Evolutionary conservation across 2,888 invertebrate species (phyloP).

Genomic region (Exephanes ischioxanthus): DNA sequence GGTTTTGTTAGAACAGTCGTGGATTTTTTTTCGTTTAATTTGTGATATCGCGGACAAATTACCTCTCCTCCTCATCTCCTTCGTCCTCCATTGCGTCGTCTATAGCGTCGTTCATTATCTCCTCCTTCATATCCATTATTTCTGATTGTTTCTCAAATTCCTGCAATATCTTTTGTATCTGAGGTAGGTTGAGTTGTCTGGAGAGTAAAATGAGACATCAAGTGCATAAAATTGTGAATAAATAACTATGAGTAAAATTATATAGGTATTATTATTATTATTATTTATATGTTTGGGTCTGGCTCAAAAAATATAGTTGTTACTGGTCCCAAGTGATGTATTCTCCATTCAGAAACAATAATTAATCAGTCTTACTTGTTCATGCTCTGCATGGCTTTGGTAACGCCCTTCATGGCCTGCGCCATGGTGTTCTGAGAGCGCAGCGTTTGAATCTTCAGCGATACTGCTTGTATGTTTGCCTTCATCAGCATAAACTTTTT

Average conservation of each 20-base stretch:
- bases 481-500: slow-evolving; percentile 99
- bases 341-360: neutral
- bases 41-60: slow-evolving; percentile 55
- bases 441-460: slow-evolving; percentile 98
- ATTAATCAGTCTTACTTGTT: slow-evolving; percentile 88
- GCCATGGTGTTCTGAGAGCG: slow-evolving; percentile 99
- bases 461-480: slow-evolving; percentile 99
- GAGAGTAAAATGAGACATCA: slow-evolving; percentile 59
- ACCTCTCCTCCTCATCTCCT: slow-evolving; percentile 99
- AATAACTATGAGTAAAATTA: too few species aligned
- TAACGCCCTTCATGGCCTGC: slow-evolving; percentile 99
- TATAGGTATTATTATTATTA: neutral
- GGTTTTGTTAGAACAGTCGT: slow-evolving; percentile 16
- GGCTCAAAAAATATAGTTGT: neutral
- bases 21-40: slow-evolving; percentile 35
- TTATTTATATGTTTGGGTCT: neutral
- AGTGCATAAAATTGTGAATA: neutral
- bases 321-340: neutral
- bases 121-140: slow-evolving; percentile 99
- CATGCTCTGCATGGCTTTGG: slow-evolving; percentile 99
- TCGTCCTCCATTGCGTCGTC: slow-evolving; percentile 99
- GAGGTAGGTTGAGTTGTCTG: slow-evolving; percentile 97
- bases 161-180: slow-evolving; percentile 98
- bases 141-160: slow-evolving; percentile 99
- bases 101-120: slow-evolving; percentile 99